Base-by-base conservation (phyloP, 1,140 invertebrate genomes). In the Maconellicoccus hirsutus region DNA sequence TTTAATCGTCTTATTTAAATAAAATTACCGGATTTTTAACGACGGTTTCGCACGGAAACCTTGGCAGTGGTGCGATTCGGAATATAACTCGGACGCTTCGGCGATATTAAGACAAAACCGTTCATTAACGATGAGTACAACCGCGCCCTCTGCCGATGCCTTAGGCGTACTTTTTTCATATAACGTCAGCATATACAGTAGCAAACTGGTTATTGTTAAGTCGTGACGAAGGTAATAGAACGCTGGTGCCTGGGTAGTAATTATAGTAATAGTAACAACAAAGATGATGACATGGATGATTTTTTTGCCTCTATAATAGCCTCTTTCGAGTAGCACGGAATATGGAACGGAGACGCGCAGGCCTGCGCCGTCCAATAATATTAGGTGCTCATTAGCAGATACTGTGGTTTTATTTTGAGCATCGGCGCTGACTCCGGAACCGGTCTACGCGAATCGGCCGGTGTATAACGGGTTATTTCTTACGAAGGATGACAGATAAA, bases 241-340 rank as follows among this genome's bases (percentile, higher is more conserved):
- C 42, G 42, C 12, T 52, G 42, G 42, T 52, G 42, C 42, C 42
- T 19, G 42, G 42, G 16, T 52, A 19, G 42, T 52, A 52, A 52
- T 52, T 52, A 52, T 52, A 52, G 42, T 52, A 52, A 52, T 52
- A 52, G 42, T 52, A 52, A 52, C 42, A 52, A 52, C 42, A 52
- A 52, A 52, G 42, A 52, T 52, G 42, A 52, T 52, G 42, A 52
- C 42, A 52, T 52, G 42, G 42, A 52, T 52, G 42, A 52, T 52
- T 52, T 52, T 52, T 52, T 52, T 52, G 3, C 42, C 42, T 52
- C 42, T 52, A 52, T 52, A 52, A 52, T 52, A 52, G 42, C n/a
- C n/a, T 52, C 16, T 52, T 16, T 52, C 3, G 6, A 52, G 42
- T 52, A 52, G 42, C 42, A 52, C 42, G 42, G n/a, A n/a, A n/a